Evolutionary conservation across 1,140 invertebrate species (phyloP), one percentile per base, ranked within the genome.

Genomic region (Chironomus tepperi): DNA sequence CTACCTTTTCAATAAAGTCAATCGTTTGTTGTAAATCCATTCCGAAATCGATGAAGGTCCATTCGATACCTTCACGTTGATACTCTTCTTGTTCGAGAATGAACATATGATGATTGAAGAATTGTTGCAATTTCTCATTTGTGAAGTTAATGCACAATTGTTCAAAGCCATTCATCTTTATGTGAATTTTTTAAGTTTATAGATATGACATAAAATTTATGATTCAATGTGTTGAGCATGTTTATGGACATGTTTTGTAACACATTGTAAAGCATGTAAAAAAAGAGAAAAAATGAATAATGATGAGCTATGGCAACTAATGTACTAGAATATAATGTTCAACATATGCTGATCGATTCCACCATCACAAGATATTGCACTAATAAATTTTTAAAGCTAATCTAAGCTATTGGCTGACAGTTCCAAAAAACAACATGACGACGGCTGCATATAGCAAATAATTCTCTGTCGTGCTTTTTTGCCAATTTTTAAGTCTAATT

Each of bases 71-170:
- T 86, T 99, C 97, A 80, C 92, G 90, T 83, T 97, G 93, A 88
- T 99, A 99, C 83, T 98, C 97, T 88, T 99, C 98, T 91, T 99
- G 98, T 87, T 99, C 98, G 83, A 99, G 89, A 79, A 99, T 96
- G 87, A 99, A 99, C 97, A 99, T 99, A 88, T 99, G 98, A 85
- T 99, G 97, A 88, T 99, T 99, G 95, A 99, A 99, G 90, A 99
- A 99, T 86, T 99, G 98, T 87, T 99, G 97, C 79, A 99, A 89
- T 86, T 98, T 97, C 89, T 99, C 97, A 86, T 99, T 99, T 85
- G 98, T 98, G 89, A 98, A 99, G 90, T 99, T 99, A 91, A 99
- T 99, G 88, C 97, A 99, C 84, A 99, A 89, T 87, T 99, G 98
- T 88, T 99, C 97, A 89, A 99, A 99, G 85, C 96, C 94, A 89